Conservation (phyloP, 2,888 invertebrate species). For the Mycalesis mineus region DNA sequence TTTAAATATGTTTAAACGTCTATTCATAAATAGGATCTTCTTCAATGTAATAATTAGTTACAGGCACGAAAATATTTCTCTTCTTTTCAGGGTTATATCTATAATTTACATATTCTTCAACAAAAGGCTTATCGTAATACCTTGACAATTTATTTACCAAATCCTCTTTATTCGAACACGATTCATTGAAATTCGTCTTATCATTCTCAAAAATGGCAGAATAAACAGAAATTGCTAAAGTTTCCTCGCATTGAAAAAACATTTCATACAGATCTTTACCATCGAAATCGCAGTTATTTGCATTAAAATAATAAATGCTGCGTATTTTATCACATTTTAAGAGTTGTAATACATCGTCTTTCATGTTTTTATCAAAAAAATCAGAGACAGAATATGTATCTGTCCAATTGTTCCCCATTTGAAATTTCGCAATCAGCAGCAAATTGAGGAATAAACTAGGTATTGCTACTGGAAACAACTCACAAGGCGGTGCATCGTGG, state of each 20-base stretch:
- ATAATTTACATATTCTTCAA: too few relatives aligned
- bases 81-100: too few relatives aligned
- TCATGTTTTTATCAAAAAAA: constrained; percentile 37
- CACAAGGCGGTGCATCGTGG: constrained; percentile 82
- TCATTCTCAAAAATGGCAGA: background rate
- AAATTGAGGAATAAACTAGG: constrained; percentile 81
- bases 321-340: constrained; percentile 34
- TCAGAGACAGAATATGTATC: constrained; percentile 23
- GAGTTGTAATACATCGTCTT: constrained; percentile 31
- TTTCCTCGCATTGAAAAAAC: constrained; percentile 29
- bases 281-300: constrained; percentile 39
- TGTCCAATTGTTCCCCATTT: constrained; percentile 30
- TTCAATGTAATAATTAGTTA: too few relatives aligned
- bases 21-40: too few relatives aligned
- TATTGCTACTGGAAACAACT: constrained; percentile 79
- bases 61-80: too few relatives aligned
- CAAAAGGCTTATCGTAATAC: too few relatives aligned
- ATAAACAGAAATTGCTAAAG: constrained; percentile 25
- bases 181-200: too few relatives aligned
- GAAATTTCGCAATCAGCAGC: constrained; percentile 59
- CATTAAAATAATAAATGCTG: constrained; percentile 30
- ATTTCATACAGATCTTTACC: constrained; percentile 33
- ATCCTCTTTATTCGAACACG: too few relatives aligned
- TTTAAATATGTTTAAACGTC: too few relatives aligned
- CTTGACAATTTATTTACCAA: too few relatives aligned